A percentile compares a stretch with the other conserved stretches of the same genome.
These are phyloP conservation scores for Prosapia bicincta DNA, from an alignment of 2,888 invertebrate genomes.

Conservation along the genomic window DNA sequence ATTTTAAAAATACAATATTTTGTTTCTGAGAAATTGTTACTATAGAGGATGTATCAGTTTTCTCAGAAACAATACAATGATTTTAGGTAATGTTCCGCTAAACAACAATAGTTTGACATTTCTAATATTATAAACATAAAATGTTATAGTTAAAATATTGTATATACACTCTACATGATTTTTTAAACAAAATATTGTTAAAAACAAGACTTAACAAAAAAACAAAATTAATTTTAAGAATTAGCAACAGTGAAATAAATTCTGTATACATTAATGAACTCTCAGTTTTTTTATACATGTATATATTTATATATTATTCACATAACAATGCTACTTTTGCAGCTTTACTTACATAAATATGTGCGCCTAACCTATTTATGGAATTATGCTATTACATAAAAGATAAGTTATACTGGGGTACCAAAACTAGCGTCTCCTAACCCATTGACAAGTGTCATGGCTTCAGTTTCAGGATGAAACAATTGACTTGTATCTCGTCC, in stretches of 20 bases:
- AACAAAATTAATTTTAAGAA: not conserved
- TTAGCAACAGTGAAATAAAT: not conserved
- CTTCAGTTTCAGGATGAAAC: constrained; percentile 37
- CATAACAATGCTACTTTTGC: not conserved
- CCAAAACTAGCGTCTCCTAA: constrained; percentile 67
- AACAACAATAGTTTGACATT: too few species aligned
- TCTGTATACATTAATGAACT: not conserved
- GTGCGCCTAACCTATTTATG: not conserved
- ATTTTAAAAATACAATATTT: too few species aligned
- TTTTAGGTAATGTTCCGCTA: too few species aligned
- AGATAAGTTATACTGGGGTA: constrained; percentile 56
- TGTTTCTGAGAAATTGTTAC: too few species aligned
- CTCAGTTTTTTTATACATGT: too few species aligned
- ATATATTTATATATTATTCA: not conserved
- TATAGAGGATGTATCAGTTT: too few species aligned
- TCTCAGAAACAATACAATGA: too few species aligned
- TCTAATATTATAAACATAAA: too few species aligned
- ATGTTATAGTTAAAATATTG: too few species aligned
- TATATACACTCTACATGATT: too few species aligned
- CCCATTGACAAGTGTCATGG: constrained; percentile 47
- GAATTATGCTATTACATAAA: not conserved
- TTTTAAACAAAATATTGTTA: too few species aligned
- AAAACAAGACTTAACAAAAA: too few species aligned
- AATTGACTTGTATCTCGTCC: constrained; percentile 30
- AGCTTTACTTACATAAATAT: not conserved